phyloP scores from a whole-genome alignment of 2,113 vertebrate genomes.

The Odocoileus virginianus region DNA sequence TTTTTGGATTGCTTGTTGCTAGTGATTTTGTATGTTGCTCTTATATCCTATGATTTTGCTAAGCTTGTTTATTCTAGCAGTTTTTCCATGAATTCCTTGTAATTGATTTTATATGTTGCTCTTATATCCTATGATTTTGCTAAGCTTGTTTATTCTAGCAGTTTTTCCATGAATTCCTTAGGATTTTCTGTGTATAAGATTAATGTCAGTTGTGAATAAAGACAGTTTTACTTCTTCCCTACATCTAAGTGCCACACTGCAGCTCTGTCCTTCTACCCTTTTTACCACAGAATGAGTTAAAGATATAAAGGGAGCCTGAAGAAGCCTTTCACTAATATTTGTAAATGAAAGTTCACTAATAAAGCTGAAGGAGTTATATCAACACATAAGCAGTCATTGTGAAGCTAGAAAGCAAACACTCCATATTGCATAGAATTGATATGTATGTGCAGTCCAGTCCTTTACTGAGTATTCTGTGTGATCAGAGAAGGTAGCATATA shows the following conservation, averaged over 20 bases:
- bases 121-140: neutral
- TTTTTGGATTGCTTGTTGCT: neutral
- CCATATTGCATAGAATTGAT: neutral
- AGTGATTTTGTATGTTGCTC: neutral
- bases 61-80: neutral
- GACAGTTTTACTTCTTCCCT: neutral
- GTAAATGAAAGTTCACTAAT: neutral
- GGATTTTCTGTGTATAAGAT: neutral
- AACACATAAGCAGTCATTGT: neutral
- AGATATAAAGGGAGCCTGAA: neutral
- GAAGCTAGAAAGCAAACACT: neutral
- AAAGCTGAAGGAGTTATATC: neutral
- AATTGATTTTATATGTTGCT: neutral
- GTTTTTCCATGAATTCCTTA: neutral
- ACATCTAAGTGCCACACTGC: neutral
- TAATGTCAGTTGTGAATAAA: neutral
- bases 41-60: neutral
- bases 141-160: neutral
- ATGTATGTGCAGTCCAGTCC: neutral
- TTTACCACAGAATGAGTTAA: neutral
- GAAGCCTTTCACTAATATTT: neutral
- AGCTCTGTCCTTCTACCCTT: too few species aligned
- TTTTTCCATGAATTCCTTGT: neutral
- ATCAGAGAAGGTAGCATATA: neutral
- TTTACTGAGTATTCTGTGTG: neutral